phyloP scores from a whole-genome alignment of 2,797 vertebrate genomes.

The Siniperca undulata region DNA sequence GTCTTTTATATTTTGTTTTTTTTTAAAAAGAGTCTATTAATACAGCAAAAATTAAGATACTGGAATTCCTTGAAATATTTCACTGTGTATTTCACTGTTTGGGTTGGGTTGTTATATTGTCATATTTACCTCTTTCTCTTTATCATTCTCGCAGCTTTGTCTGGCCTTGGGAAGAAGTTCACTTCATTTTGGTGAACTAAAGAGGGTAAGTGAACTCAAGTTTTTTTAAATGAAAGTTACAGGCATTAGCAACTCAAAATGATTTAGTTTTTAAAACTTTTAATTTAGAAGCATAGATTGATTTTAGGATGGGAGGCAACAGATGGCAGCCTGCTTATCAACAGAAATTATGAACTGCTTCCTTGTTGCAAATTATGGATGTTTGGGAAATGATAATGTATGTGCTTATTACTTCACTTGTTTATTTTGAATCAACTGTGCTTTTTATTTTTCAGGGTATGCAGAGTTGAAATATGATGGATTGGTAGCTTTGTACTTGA shows the following conservation, averaged over 20 bases:
- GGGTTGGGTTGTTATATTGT: background rate
- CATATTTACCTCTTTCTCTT: conserved; percentile 30
- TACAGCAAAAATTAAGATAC: background rate
- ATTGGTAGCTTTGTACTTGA: conserved; percentile 88
- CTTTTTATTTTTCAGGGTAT: conserved; percentile 66
- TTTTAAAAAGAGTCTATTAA: background rate
- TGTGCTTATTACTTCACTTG: conserved; percentile 14
- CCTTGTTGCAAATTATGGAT: background rate
- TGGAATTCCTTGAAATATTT: background rate
- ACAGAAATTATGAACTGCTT: conserved; percentile 31
- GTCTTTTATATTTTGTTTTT: background rate
- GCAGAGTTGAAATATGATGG: conserved; percentile 57
- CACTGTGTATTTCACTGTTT: background rate
- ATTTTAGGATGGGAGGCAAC: conserved; percentile 2
- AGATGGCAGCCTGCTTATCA: conserved; percentile 2
- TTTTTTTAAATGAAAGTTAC: conserved; percentile 10
- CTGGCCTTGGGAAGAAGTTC: conserved; percentile 99
- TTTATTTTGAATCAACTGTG: conserved; percentile 43
- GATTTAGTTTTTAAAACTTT: conserved; percentile 14
- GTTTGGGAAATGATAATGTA: conserved; percentile 12
- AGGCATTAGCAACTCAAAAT: background rate
- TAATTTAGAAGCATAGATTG: conserved; percentile 1
- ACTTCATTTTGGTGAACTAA: conserved; percentile 97
- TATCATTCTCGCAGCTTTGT: conserved; percentile 88
- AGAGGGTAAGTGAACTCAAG: conserved; percentile 80